A percentile compares a stretch with the other conserved stretches of the same genome.
phyloP scores from a whole-genome alignment of 2,113 vertebrate genomes.

The Lasiurus cinereus region DNA sequence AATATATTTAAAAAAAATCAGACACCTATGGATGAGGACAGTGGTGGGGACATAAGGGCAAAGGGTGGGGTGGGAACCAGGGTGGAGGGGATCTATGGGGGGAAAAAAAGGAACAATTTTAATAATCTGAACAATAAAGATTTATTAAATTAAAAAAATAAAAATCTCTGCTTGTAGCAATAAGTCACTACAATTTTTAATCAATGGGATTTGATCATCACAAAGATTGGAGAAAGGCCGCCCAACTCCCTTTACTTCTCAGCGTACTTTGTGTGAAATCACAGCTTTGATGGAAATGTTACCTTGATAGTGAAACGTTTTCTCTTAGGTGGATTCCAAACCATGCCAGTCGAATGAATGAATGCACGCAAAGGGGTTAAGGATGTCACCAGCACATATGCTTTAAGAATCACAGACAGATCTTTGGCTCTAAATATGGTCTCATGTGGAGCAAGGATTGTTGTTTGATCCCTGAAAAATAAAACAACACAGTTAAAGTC shows the following conservation, averaged over 20 bases:
- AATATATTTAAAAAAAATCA: too few relatives aligned
- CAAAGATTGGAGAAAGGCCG: conserved; percentile 49
- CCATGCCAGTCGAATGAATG: conserved; percentile 91
- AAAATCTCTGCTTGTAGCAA: conserved; percentile 51
- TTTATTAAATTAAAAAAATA: not conserved
- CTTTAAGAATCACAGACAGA: conserved; percentile 91
- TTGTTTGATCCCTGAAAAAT: conserved; percentile 80
- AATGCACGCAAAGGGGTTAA: conserved; percentile 93
- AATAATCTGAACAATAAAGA: too few relatives aligned
- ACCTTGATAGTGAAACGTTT: conserved; percentile 91
- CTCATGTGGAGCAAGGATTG: conserved; percentile 54
- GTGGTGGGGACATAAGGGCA: too few relatives aligned
- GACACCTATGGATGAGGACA: too few relatives aligned
- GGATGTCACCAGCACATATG: conserved; percentile 95
- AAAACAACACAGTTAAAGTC: not conserved
- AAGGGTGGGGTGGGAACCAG: too few relatives aligned
- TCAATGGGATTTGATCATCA: conserved; percentile 59
- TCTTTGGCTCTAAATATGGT: conserved; percentile 82
- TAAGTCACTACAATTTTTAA: conserved; percentile 54
- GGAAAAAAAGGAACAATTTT: too few relatives aligned
- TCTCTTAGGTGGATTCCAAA: conserved; percentile 88
- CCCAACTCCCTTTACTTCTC: not conserved
- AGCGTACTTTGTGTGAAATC: conserved; percentile 41
- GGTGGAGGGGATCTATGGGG: too few relatives aligned
- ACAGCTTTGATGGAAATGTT: conserved; percentile 64